A percentile compares a stretch with the other conserved stretches of the same genome.
These are phyloP conservation scores for Oligia fasciuncula DNA, from an alignment of 2,888 invertebrate species.

Conservation along the genomic window DNA sequence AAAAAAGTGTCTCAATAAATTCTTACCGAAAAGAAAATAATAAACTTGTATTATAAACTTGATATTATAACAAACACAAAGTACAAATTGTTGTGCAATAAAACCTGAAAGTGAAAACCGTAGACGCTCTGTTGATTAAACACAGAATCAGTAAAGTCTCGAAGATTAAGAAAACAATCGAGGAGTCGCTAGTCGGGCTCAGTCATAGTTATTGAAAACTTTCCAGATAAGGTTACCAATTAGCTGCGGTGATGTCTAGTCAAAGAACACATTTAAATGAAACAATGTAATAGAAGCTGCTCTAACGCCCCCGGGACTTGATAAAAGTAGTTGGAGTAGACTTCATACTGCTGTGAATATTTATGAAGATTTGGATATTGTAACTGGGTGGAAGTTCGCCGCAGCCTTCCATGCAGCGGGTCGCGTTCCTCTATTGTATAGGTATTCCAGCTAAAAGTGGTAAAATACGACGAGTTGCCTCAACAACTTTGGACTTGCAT, in stretches of 20 bases:
- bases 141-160: constrained; percentile 26
- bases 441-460: constrained; percentile 81
- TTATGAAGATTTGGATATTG: constrained; percentile 86
- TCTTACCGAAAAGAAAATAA: not conserved
- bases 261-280: constrained; percentile 72
- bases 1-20: not conserved
- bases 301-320: constrained; percentile 71
- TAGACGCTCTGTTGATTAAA: constrained; percentile 39
- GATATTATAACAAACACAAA: not conserved
- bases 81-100: not conserved
- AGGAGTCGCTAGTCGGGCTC: constrained; percentile 11
- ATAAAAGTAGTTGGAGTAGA: constrained; percentile 77
- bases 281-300: constrained; percentile 65
- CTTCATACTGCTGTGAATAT: constrained; percentile 83
- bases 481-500: constrained; percentile 84
- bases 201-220: constrained; percentile 60
- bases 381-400: constrained; percentile 80
- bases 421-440: constrained; percentile 79
- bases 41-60: not conserved
- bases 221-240: constrained; percentile 64
- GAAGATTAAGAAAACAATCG: constrained; percentile 54
- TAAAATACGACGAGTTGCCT: constrained; percentile 82
- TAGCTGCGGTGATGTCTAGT: constrained; percentile 60
- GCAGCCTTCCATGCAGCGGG: constrained; percentile 76
- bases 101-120: not conserved